Evolutionary conservation across 2,113 vertebrate species (phyloP).

Genomic region (Narcine bancroftii): DNA sequence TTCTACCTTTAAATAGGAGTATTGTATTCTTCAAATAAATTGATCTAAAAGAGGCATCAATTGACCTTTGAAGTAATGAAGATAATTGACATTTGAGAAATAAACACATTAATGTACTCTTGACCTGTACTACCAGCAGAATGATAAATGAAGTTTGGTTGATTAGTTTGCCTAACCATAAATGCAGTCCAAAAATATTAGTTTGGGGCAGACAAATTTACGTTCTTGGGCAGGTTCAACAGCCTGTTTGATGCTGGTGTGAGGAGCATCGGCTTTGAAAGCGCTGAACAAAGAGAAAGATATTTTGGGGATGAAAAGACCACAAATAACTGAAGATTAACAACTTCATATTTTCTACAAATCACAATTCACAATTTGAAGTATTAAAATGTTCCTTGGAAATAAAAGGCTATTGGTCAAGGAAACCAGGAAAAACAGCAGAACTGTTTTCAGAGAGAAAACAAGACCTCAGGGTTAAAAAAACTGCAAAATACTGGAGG

Average conservation of each 20-base stretch:
- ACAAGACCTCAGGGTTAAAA: background rate
- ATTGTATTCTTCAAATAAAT: background rate
- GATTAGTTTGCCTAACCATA: background rate
- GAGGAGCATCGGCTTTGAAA: background rate
- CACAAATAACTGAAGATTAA: background rate
- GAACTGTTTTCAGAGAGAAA: background rate
- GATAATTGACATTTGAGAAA: background rate
- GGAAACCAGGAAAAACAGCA: background rate
- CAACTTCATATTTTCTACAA: slow-evolving; percentile 4
- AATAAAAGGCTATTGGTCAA: background rate
- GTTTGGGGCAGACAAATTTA: background rate
- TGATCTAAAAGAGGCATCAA: background rate
- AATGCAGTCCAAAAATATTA: background rate
- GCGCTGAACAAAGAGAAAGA: background rate
- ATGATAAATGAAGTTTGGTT: background rate
- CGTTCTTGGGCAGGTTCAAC: background rate
- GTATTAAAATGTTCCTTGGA: background rate
- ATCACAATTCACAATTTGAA: background rate
- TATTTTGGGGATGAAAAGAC: background rate
- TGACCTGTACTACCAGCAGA: background rate
- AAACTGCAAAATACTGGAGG: background rate
- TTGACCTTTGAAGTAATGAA: background rate
- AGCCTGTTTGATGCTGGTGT: background rate
- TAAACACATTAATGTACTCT: background rate
- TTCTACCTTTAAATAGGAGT: background rate